Percentiles rank a stretch among this genome's conserved stretches.
Conservation (phyloP, 2,113 vertebrate species). For the Colius striatus region DNA sequence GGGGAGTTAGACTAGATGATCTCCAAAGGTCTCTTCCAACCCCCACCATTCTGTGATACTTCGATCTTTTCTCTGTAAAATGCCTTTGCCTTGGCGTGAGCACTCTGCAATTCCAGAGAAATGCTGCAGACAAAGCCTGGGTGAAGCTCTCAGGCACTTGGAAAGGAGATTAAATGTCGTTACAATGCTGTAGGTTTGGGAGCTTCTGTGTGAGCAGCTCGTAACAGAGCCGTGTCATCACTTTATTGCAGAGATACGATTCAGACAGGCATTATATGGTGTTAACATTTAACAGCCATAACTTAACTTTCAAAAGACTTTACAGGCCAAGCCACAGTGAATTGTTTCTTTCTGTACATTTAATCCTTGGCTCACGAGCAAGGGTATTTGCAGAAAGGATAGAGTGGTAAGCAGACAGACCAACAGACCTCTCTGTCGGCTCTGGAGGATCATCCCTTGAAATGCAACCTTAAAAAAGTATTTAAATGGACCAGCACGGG, state of each 20-base stretch:
- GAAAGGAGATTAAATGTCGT: constrained; percentile 12
- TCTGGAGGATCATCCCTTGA: not conserved
- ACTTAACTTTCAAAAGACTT: constrained; percentile 45
- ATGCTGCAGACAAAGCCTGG: not conserved
- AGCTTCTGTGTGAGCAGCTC: not conserved
- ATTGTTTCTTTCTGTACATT: constrained; percentile 26
- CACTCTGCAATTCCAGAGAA: not conserved
- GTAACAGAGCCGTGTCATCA: constrained; percentile 15
- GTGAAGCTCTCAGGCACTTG: not conserved
- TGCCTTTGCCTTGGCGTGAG: not conserved
- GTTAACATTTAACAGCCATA: constrained; percentile 56
- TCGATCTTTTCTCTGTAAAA: not conserved
- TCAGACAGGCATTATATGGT: constrained; percentile 18
- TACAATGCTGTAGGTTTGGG: not conserved
- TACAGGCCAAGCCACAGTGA: constrained; percentile 2
- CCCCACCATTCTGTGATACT: too few species aligned
- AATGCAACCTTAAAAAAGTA: not conserved
- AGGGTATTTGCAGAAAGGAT: constrained; percentile 7
- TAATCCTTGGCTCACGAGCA: constrained; percentile 32
- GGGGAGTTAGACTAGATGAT: too few species aligned
- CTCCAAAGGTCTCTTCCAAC: too few species aligned
- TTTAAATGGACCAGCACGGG: not conserved
- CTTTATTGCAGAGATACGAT: not conserved
- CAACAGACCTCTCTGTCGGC: not conserved
- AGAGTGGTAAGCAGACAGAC: constrained; percentile 10